Evolutionary conservation across 2,113 vertebrate genomes (phyloP).

Genomic region (Erythrocercus mccallii): DNA sequence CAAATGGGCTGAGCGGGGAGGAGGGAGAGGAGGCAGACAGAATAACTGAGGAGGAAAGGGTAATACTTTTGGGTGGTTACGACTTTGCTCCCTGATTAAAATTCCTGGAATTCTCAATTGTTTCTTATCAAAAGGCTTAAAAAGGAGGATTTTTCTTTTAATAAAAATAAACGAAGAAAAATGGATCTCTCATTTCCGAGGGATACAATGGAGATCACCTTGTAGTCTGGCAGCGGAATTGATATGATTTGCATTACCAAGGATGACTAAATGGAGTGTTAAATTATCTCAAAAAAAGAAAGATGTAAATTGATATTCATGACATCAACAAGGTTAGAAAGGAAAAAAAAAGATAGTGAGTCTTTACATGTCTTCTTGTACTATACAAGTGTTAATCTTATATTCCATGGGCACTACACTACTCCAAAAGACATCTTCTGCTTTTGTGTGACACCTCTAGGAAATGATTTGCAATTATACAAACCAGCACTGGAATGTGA

Average conservation of each 20-base stretch:
- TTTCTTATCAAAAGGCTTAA: slow-evolving; percentile 27
- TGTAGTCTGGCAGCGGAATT: slow-evolving; percentile 43
- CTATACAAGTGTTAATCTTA: slow-evolving; percentile 23
- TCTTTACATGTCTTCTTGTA: slow-evolving; percentile 11
- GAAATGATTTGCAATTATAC: slow-evolving; percentile 51
- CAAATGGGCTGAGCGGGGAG: background rate
- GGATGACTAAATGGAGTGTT: slow-evolving; percentile 64
- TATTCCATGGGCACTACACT: background rate
- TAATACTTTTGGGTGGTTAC: background rate
- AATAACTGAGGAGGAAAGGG: background rate
- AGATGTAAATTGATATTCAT: slow-evolving; percentile 24
- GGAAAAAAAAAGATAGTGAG: background rate
- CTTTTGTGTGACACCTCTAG: slow-evolving; percentile 41
- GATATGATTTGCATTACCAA: slow-evolving; percentile 58
- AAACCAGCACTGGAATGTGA: background rate
- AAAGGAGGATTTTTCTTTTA: slow-evolving; percentile 22
- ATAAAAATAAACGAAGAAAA: slow-evolving; percentile 48
- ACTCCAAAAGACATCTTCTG: slow-evolving; percentile 20
- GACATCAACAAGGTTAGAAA: slow-evolving; percentile 43
- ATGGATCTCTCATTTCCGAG: slow-evolving; percentile 39
- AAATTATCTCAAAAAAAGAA: slow-evolving; percentile 57
- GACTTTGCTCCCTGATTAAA: background rate
- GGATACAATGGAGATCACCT: slow-evolving; percentile 59
- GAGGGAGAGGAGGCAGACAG: background rate
- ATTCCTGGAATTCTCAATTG: slow-evolving; percentile 24